A percentile compares a stretch with the other conserved stretches of the same genome.
phyloP scores from a whole-genome alignment of 2,113 vertebrate species.

The Paradisaea rubra region DNA sequence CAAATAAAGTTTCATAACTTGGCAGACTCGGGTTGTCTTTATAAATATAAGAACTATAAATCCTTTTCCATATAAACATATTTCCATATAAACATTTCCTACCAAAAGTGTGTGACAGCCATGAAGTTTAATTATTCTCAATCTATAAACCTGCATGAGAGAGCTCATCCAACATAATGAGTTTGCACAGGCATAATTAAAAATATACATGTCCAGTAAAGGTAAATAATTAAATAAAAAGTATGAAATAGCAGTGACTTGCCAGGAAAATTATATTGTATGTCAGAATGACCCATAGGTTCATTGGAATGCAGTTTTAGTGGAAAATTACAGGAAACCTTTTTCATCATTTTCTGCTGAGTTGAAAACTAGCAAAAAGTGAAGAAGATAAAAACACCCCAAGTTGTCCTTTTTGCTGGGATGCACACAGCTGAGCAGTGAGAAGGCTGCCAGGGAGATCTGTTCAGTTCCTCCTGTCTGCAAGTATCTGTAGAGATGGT shows the following conservation, averaged over 20 bases:
- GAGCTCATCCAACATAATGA: not conserved
- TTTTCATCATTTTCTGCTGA: not conserved
- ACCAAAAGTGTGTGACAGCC: conserved; percentile 18
- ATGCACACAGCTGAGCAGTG: not conserved
- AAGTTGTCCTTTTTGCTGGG: not conserved
- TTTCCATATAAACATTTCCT: not conserved
- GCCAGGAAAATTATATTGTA: not conserved
- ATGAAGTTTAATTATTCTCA: conserved; percentile 52
- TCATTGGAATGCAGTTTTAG: not conserved
- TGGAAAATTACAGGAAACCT: not conserved
- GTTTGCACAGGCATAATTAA: not conserved
- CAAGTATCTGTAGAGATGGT: not conserved
- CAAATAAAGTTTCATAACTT: conserved; percentile 65
- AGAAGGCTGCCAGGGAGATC: not conserved
- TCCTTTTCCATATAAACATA: conserved; percentile 51
- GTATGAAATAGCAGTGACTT: not conserved
- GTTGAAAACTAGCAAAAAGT: not conserved
- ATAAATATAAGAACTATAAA: conserved; percentile 43
- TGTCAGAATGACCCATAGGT: not conserved
- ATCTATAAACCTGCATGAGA: conserved; percentile 39
- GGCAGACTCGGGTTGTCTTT: conserved; percentile 22
- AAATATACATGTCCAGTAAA: not conserved
- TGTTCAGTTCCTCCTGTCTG: not conserved
- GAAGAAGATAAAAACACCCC: not conserved
- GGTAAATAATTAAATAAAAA: conserved; percentile 14